Base-by-base conservation (phyloP, 2,797 vertebrate species). In the Notoglanidium macrostoma region DNA sequence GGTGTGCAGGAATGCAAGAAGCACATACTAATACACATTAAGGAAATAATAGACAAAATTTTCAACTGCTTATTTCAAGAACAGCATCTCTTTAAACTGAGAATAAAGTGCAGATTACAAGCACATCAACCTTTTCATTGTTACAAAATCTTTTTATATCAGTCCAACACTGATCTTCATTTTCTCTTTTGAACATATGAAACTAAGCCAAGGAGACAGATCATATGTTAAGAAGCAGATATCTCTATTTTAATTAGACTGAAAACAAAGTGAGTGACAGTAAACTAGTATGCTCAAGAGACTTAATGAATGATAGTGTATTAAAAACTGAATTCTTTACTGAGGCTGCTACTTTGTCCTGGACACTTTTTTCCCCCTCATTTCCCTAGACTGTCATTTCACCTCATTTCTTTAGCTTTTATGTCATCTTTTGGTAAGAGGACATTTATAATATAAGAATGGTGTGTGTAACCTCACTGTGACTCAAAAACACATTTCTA, bases 401-500 rank as follows among this genome's bases (percentile, higher is more conserved):
- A 21, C 32, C 9, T 32, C 15, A 51, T 68, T 72, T 67, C n/a
- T 54, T n/a, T n/a, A 59, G 11, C 59, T 46, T 67, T 40, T 44
- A 26, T 72, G 65, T 84, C 73, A 73, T 85, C 83, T 73, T 72
- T 73, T 61, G 9, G 70, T 72, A 23, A 77, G 32, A 26, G 79
- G 65, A 86, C 67, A 85, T 85, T 89, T 83, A 78, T 49, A 87
- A 80, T 80, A 86, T 84, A 83, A 85, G n/a, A 82, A 82, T 70
- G 63, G 35, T 26, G 26, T 86, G 86, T 44, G 15, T 65, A 83
- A 63, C 51, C 40, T n/a, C n/a, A 85, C 23, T 57, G 61, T 67
- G 81, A 73, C 63, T 35, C 35, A 86, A 85, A 89, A 46, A 54
- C 51, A 83, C 76, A 72, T 68, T 80, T 88, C 81, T 86, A 84